These are phyloP conservation scores for Hoplostethus mediterraneus DNA, from an alignment of 2,797 vertebrate genomes.

Conservation along the genomic window DNA sequence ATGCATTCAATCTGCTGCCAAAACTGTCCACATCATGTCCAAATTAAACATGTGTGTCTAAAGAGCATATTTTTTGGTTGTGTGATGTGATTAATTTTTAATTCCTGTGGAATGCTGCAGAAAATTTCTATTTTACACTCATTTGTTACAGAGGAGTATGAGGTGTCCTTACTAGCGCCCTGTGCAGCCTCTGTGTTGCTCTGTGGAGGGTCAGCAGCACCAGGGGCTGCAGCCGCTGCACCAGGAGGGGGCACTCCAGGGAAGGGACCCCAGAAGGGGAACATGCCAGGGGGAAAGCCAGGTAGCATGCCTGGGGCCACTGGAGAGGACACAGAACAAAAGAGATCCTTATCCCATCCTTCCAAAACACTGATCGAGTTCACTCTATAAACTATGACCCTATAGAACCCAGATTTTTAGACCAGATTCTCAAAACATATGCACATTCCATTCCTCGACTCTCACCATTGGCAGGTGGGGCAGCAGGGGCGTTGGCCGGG, in stretches of 20 bases:
- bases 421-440: no score
- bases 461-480: constrained; percentile 89
- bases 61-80: no score
- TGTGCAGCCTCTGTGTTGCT: constrained; percentile 67
- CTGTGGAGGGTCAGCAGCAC: constrained; percentile 62
- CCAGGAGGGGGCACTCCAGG: constrained; percentile 85
- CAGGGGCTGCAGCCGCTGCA: constrained; percentile 66
- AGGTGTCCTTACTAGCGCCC: constrained; percentile 73
- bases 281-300: constrained; percentile 93
- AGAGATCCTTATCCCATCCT: background rate
- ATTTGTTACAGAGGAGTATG: background rate
- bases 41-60: no score
- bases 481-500: constrained; percentile 82
- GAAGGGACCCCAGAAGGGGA: constrained; percentile 96
- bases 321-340: constrained; percentile 53
- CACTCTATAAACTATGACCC: background rate
- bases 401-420: background rate
- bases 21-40: no score
- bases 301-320: constrained; percentile 93
- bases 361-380: background rate
- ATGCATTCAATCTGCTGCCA: no score
- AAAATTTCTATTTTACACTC: no score
- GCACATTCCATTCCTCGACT: constrained; percentile 6
- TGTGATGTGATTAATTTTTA: no score
- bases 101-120: no score